Conservation (phyloP, 2,888 invertebrate genomes). For the Hyposoter didymator region DNA sequence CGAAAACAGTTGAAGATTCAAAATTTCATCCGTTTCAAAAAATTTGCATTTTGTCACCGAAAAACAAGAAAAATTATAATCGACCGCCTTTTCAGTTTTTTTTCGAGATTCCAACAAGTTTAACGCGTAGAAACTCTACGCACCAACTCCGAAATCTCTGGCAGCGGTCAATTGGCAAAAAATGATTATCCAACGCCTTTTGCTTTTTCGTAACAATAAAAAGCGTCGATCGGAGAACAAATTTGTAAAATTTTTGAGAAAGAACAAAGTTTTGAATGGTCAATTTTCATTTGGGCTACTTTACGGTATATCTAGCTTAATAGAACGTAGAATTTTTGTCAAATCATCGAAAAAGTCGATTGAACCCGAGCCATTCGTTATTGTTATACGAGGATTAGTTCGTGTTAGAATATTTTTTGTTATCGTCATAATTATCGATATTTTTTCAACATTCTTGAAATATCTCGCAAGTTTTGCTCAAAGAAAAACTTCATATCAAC, state of each 20-base stretch:
- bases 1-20: slow-evolving; percentile 1
- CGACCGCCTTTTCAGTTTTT: background rate
- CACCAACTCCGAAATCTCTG: background rate
- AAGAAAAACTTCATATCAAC: slow-evolving; percentile 73
- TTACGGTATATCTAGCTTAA: slow-evolving; percentile 14
- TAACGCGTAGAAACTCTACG: background rate
- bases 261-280: slow-evolving; percentile 28
- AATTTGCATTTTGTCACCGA: background rate
- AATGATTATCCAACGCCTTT: background rate
- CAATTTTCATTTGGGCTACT: slow-evolving; percentile 26
- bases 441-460: slow-evolving; percentile 36
- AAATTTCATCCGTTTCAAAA: background rate
- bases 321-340: slow-evolving; percentile 55
- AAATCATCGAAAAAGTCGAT: slow-evolving; percentile 62
- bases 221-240: background rate
- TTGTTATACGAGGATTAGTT: slow-evolving; percentile 33
- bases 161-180: background rate
- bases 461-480: slow-evolving; percentile 71
- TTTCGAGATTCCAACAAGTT: background rate
- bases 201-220: background rate
- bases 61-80: background rate
- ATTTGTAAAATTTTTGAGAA: background rate
- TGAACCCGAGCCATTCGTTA: slow-evolving; percentile 62
- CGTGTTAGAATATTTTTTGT: slow-evolving; percentile 28
- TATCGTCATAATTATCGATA: slow-evolving; percentile 13